Evolutionary conservation across 2,113 vertebrate genomes (phyloP).

Genomic region (Podiceps cristatus): DNA sequence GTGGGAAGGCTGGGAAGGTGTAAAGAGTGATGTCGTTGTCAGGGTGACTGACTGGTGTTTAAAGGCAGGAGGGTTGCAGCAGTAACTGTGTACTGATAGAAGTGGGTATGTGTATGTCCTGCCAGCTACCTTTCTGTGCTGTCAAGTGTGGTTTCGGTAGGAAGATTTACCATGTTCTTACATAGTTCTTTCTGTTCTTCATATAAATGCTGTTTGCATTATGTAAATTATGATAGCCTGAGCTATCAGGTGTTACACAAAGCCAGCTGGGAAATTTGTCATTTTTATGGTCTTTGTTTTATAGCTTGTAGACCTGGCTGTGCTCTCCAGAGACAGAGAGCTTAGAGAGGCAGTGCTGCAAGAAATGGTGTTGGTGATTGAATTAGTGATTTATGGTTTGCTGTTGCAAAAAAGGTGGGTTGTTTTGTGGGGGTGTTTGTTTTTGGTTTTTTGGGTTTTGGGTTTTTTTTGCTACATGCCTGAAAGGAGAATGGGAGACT

Average conservation of each 20-base stretch:
- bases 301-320: background rate
- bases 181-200: background rate
- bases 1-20: background rate
- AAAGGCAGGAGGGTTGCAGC: background rate
- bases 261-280: background rate
- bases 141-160: background rate
- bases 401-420: background rate
- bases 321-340: background rate
- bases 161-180: background rate
- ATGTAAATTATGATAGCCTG: background rate
- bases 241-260: background rate
- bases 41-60: background rate
- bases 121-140: background rate
- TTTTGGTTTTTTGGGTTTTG: too few relatives aligned
- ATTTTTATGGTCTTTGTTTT: background rate
- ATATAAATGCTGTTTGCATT: background rate
- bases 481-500: background rate
- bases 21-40: background rate
- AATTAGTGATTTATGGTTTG: background rate
- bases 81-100: background rate
- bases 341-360: background rate
- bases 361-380: background rate
- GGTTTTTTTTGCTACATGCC: background rate
- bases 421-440: too few relatives aligned
- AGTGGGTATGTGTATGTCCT: background rate